phyloP scores from a whole-genome alignment of 2,113 vertebrate genomes.

The Rousettus leschenaultii region DNA sequence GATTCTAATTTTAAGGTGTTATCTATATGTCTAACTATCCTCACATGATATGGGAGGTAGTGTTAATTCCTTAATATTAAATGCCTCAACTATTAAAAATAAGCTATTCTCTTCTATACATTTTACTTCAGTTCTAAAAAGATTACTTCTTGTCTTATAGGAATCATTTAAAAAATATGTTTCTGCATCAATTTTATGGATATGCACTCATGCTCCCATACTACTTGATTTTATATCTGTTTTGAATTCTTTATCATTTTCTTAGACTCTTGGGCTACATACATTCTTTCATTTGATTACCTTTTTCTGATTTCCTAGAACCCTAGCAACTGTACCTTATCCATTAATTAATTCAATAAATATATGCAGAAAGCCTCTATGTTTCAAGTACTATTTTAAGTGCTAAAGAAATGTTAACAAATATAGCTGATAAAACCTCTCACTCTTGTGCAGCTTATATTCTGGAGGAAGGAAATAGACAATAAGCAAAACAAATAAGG shows the following conservation, averaged over 20 bases:
- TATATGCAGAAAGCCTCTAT: not conserved
- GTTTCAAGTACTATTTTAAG: not conserved
- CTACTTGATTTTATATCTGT: not conserved
- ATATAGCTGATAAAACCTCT: not conserved
- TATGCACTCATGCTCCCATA: not conserved
- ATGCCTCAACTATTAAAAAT: not conserved
- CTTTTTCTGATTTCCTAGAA: not conserved
- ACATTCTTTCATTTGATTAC: not conserved
- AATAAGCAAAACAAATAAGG: not conserved
- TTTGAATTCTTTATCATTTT: not conserved
- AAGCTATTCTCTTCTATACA: not conserved
- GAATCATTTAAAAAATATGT: not conserved
- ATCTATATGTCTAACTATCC: not conserved
- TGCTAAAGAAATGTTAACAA: not conserved
- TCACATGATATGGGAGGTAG: not conserved
- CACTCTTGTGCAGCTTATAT: not conserved
- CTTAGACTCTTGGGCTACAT: not conserved
- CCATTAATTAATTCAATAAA: not conserved
- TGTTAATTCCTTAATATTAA: not conserved
- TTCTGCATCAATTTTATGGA: not conserved
- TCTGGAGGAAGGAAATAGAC: not conserved
- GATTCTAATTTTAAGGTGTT: not conserved
- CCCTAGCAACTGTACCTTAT: accelerated
- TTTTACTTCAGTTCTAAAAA: not conserved
- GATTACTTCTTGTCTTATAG: not conserved